These are phyloP conservation scores for Oreortyx pictus DNA, from an alignment of 2,797 vertebrate species.

Conservation along the genomic window DNA sequence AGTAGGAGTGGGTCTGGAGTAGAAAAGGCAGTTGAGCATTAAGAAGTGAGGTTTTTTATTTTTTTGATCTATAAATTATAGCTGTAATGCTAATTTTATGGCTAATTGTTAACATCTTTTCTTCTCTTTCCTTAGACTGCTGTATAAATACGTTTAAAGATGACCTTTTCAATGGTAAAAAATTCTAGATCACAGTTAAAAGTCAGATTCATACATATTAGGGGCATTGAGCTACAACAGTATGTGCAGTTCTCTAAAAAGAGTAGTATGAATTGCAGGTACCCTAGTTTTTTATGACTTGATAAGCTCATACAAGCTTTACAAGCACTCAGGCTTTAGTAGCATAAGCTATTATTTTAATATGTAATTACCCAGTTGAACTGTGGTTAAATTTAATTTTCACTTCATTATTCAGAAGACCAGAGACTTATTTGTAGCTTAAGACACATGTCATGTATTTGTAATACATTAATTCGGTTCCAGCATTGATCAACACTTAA, in stretches of 20 bases:
- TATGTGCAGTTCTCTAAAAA: neutral
- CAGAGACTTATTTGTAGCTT: constrained; percentile 10
- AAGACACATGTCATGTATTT: constrained; percentile 3
- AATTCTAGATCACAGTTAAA: neutral
- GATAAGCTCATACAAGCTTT: constrained; percentile 1
- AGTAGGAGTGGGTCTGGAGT: neutral
- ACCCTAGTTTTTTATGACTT: neutral
- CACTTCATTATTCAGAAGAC: constrained; percentile 43
- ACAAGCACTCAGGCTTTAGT: neutral
- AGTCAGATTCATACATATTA: neutral
- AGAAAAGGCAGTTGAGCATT: neutral
- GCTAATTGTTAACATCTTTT: neutral
- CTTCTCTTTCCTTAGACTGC: neutral
- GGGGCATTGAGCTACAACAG: neutral
- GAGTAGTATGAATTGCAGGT: neutral
- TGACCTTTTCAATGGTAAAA: neutral
- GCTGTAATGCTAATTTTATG: neutral
- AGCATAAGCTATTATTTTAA: constrained; percentile 17
- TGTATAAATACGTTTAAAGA: neutral
- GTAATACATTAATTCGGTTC: constrained; percentile 32
- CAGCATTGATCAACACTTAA: neutral
- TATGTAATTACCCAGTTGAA: constrained; percentile 25
- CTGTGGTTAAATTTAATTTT: constrained; percentile 29
- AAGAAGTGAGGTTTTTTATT: accelerated
- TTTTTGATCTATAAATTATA: neutral